Conservation (phyloP, 2,113 vertebrate genomes). For the Phyllopteryx taeniolatus region DNA sequence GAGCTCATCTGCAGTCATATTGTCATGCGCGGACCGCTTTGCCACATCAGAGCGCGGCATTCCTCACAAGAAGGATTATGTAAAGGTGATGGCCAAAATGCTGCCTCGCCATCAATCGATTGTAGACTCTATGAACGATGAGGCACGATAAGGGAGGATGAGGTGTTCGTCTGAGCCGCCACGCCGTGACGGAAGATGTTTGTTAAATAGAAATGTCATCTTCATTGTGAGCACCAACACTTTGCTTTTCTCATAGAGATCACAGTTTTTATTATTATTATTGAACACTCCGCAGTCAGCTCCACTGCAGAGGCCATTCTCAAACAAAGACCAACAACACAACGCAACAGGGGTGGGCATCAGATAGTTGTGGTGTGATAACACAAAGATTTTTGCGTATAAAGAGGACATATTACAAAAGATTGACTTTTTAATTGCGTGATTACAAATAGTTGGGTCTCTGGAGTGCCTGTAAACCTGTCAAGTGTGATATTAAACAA, state of each 20-base stretch:
- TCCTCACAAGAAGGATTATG: conserved; percentile 23
- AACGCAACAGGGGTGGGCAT: neutral
- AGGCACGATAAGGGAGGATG: neutral
- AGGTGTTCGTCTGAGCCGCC: neutral
- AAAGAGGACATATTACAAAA: neutral
- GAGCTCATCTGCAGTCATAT: neutral
- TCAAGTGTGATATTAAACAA: neutral
- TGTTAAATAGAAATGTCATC: conserved; percentile 11
- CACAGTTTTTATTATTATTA: neutral
- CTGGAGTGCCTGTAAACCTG: neutral
- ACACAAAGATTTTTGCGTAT: neutral
- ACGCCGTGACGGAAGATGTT: conserved; percentile 7
- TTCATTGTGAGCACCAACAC: neutral
- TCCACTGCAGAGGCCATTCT: neutral
- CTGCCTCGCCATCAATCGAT: neutral
- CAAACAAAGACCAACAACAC: neutral
- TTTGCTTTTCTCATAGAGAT: neutral
- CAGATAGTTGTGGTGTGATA: neutral
- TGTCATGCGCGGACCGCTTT: conserved; percentile 1
- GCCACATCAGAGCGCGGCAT: conserved; percentile 6
- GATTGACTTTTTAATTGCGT: neutral
- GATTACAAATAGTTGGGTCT: neutral
- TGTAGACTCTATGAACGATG: neutral
- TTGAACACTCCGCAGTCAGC: neutral
- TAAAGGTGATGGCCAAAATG: conserved; percentile 21